Conservation (phyloP, 2,888 invertebrate genomes). For the Nomada hirtipes region DNA sequence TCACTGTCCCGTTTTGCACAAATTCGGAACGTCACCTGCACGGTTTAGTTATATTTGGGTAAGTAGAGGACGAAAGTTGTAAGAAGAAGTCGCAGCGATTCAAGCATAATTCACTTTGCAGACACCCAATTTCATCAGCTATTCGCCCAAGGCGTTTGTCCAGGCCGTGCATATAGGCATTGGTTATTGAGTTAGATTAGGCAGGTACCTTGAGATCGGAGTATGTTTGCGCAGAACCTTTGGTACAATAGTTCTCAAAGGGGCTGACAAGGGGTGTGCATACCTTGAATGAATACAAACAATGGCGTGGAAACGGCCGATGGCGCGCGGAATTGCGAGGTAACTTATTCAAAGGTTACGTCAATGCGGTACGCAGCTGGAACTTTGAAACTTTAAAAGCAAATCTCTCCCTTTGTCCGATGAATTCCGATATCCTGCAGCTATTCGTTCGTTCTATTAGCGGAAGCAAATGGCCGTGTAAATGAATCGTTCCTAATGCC, state of each 20-base stretch:
- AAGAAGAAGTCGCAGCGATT: conserved; percentile 2
- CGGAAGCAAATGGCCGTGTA: conserved; percentile 19
- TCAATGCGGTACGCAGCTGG: conserved; percentile 54
- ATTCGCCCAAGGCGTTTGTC: conserved; percentile 40
- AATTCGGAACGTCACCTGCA: not conserved
- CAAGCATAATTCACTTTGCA: conserved; percentile 17
- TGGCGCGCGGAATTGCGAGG: conserved; percentile 61
- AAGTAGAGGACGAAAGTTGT: no score
- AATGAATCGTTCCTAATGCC: conserved; percentile 16
- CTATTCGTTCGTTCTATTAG: conserved; percentile 39
- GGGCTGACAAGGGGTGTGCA: conserved; percentile 65
- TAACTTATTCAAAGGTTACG: conserved; percentile 67
- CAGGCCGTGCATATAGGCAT: conserved; percentile 37
- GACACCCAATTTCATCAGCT: conserved; percentile 3
- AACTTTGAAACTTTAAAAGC: conserved; percentile 68
- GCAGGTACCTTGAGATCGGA: conserved; percentile 57
- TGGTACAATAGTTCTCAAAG: conserved; percentile 66
- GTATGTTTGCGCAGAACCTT: conserved; percentile 64
- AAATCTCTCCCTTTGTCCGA: conserved; percentile 61
- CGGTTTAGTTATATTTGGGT: no score
- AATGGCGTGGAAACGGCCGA: conserved; percentile 61
- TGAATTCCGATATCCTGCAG: conserved; percentile 53
- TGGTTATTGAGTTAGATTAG: conserved; percentile 65
- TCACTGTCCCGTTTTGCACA: not conserved
- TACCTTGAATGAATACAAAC: conserved; percentile 69